Base-by-base conservation (phyloP, 2,888 invertebrate genomes). In the Fissipunctia ypsillon region DNA sequence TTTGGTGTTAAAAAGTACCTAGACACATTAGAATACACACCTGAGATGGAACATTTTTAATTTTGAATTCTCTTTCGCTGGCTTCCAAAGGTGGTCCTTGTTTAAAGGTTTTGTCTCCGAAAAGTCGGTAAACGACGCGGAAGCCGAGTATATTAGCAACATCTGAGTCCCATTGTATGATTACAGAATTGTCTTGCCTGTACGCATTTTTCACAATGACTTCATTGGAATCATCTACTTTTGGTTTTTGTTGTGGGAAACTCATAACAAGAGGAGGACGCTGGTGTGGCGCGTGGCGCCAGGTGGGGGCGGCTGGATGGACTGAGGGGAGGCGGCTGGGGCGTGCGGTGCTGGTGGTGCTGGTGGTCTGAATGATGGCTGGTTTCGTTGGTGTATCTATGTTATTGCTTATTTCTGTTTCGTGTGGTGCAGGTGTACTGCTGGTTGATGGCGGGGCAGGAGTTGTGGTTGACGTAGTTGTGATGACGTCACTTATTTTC, bases 111-210 rank as follows among this genome's bases (percentile, higher is more conserved):
- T 98, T 98, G 88, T 99, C 99, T 7, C 99, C 99, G 89, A 99
- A 99, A 57, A 99, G 96, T 71, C 99, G 96, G 92, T 99, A 99
- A 35, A 99, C 98, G 19, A 99, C 98, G 76, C 98, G 97, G 92
- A 99, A 99, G 67, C 98, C 99, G n/a, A 98, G 96, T 88, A 98
- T 98, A 90, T 98, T 98, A 0, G 98, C 97, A 19, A 98, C 98
- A 88, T 98, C 98, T 2, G 98, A 98, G 90, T 98, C 98, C 99
- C 99, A 99, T 90, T 98, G 98, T 84, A 99, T 98, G 87, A 98
- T 98, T 31, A 99, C 98, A 0, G 98, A 97, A 91, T 97, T 98
- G 88, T 98, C 99, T 93, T 98, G 98, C 81, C 98, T 96, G 90
- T 98, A 98, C 16, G 98, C 98, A 88, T 98, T 98, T 92, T 98